phyloP scores from a whole-genome alignment of 2,888 invertebrate species.

The Stenolophus ochropezus region DNA sequence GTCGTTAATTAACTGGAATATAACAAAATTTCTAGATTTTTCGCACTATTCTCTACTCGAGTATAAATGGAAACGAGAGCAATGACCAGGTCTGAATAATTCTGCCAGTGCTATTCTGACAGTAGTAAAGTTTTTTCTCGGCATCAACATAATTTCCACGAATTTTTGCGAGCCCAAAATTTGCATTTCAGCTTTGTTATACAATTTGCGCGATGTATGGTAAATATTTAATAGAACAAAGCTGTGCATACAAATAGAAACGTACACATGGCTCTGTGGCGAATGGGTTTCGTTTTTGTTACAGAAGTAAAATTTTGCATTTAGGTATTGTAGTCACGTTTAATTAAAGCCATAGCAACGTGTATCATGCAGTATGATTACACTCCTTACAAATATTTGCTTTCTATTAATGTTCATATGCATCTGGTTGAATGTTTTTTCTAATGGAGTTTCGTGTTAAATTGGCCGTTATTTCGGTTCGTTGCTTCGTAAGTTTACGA shows the following conservation, averaged over 20 bases:
- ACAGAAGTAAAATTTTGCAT: slow-evolving; percentile 17
- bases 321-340: slow-evolving; percentile 40
- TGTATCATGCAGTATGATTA: not conserved
- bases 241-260: slow-evolving; percentile 10
- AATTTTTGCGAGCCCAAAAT: not conserved
- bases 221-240: slow-evolving; percentile 15
- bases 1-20: no score
- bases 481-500: slow-evolving; percentile 13
- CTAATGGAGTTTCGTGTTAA: not conserved
- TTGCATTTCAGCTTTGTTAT: slow-evolving; percentile 16
- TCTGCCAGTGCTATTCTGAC: slow-evolving; percentile 16
- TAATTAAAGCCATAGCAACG: slow-evolving; percentile 23
- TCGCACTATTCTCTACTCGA: no score
- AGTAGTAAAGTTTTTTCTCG: not conserved
- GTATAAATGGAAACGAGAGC: no score
- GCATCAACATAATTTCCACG: not conserved
- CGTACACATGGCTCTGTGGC: not conserved
- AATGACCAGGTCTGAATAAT: no score
- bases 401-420: slow-evolving; percentile 34
- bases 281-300: slow-evolving; percentile 29
- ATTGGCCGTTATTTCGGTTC: slow-evolving; percentile 12
- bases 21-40: no score
- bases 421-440: slow-evolving; percentile 6
- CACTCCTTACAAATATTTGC: slow-evolving; percentile 34
- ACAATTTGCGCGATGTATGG: slow-evolving; percentile 1